A percentile compares a stretch with the other conserved stretches of the same genome.
Evolutionary conservation across 2,113 vertebrate genomes (phyloP).

Genomic region (Oreocharis arfaki): DNA sequence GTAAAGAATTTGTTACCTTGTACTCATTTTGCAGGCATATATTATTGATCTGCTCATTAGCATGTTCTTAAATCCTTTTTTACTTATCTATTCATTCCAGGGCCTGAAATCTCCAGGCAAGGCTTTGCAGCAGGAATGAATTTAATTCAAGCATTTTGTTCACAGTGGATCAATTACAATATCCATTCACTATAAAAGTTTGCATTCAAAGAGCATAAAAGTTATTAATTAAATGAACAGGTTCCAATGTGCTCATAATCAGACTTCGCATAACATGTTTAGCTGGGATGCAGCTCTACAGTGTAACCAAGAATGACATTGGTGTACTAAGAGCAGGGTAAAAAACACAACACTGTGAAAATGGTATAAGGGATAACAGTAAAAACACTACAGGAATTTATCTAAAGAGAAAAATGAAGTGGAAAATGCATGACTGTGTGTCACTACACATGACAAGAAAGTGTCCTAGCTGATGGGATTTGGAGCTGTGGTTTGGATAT

Average conservation of each 20-base stretch:
- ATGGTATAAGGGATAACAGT: background rate
- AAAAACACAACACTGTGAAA: background rate
- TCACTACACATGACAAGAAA: background rate
- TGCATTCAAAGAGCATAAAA: background rate
- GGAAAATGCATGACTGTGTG: background rate
- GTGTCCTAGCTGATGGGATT: background rate
- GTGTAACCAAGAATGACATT: background rate
- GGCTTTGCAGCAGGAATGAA: background rate
- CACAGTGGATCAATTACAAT: background rate
- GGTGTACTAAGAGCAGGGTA: background rate
- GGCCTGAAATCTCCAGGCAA: background rate
- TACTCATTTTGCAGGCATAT: background rate
- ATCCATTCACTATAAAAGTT: background rate
- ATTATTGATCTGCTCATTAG: background rate
- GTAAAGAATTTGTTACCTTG: background rate
- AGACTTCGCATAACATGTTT: background rate
- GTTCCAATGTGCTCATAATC: background rate
- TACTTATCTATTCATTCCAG: background rate
- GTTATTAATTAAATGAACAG: background rate
- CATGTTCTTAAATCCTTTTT: background rate
- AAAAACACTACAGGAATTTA: background rate
- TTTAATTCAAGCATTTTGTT: background rate
- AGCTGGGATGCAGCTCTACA: background rate
- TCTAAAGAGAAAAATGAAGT: background rate
- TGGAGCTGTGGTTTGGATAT: background rate